Evolutionary conservation across 1,140 invertebrate species (phyloP).

Genomic region (Drosophila carrolli): DNA sequence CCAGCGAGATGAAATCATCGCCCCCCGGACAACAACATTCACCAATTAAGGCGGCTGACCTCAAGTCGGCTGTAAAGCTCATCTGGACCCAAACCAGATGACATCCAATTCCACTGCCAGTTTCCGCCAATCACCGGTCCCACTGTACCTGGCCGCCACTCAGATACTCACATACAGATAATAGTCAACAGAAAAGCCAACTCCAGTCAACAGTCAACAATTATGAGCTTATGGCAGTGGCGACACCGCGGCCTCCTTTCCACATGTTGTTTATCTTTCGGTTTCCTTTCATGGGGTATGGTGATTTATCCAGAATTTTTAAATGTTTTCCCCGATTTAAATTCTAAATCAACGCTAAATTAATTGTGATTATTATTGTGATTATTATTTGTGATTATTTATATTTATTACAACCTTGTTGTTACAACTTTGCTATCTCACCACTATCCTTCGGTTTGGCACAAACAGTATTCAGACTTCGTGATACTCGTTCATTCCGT

Average conservation of each 20-base stretch:
- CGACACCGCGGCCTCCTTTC: constrained; percentile 50
- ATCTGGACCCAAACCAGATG: constrained; percentile 5
- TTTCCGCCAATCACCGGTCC: background rate
- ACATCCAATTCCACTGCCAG: constrained; percentile 3
- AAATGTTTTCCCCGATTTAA: too few species aligned
- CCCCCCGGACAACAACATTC: constrained; percentile 43
- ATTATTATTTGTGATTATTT: background rate
- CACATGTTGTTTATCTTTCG: constrained; percentile 40
- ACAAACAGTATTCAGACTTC: constrained; percentile 12
- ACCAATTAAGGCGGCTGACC: constrained; percentile 8
- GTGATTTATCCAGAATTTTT: background rate
- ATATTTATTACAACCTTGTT: background rate
- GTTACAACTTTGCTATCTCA: too few species aligned
- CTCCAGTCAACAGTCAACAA: constrained; percentile 13
- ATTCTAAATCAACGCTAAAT: too few species aligned
- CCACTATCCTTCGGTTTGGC: constrained; percentile 4
- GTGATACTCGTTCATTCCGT: background rate
- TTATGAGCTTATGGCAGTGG: constrained; percentile 33
- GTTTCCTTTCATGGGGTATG: background rate
- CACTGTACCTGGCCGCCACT: constrained; percentile 40
- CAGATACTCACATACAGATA: constrained; percentile 4
- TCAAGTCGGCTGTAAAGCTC: constrained; percentile 14
- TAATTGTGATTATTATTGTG: too few species aligned
- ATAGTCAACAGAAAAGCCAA: constrained; percentile 12
- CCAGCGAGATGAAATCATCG: constrained; percentile 7